These are phyloP conservation scores for Leptinotarsa juncta DNA, from an alignment of 2,888 invertebrate species.

Conservation along the genomic window DNA sequence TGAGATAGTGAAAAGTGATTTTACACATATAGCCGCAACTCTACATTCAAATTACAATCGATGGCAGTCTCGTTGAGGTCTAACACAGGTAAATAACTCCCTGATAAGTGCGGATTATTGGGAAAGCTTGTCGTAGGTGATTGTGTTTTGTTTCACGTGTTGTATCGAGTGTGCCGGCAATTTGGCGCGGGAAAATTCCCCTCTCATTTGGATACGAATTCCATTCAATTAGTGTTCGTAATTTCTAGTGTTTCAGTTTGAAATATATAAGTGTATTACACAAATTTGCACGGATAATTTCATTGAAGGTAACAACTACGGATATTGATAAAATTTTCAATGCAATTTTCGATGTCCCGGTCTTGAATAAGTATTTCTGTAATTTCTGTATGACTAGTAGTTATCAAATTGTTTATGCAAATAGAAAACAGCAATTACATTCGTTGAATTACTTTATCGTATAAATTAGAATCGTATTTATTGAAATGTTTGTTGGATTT, in stretches of 20 bases:
- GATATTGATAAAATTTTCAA: neutral
- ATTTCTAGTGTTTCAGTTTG: neutral
- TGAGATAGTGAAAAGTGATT: constrained; percentile 25
- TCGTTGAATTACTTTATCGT: no score
- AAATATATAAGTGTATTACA: neutral
- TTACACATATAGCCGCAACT: constrained; percentile 13
- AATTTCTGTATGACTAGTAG: no score
- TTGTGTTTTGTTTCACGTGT: constrained; percentile 37
- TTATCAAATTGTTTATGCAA: no score
- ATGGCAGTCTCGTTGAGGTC: constrained; percentile 45
- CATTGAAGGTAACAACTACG: neutral
- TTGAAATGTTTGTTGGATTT: no score
- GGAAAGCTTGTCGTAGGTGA: constrained; percentile 39
- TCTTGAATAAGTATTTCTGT: no score
- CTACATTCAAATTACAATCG: constrained; percentile 37
- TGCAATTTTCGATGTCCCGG: neutral
- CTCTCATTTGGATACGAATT: constrained; percentile 16
- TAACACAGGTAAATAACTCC: constrained; percentile 43
- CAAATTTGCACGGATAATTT: neutral
- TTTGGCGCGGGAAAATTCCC: constrained; percentile 30
- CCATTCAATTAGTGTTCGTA: neutral
- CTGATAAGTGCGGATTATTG: constrained; percentile 38
- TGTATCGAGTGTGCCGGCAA: constrained; percentile 25
- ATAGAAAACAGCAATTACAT: no score
- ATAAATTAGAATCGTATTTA: no score